These are phyloP conservation scores for Oreonectes daqikongensis DNA, from an alignment of 2,797 vertebrate genomes.

Conservation along the genomic window DNA sequence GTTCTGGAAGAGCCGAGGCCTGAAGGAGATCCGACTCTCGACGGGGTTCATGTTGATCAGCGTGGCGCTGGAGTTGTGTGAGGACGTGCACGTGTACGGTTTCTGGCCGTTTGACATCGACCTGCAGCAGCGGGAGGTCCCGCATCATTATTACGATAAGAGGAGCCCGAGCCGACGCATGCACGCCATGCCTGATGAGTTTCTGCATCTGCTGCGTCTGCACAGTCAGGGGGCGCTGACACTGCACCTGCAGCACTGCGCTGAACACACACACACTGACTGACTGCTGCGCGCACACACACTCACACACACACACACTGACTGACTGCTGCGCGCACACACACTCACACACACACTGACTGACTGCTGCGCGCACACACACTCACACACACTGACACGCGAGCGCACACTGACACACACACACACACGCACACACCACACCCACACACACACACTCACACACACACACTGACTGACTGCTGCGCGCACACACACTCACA, in stretches of 20 bases:
- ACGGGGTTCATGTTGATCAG: constrained; percentile 58
- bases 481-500: no score
- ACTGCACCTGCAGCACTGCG: constrained; percentile 53
- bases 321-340: no score
- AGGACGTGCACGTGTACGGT: constrained; percentile 59
- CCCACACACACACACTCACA: no score
- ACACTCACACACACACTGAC: no score
- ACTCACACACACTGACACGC: no score
- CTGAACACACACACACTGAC: neutral
- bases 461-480: no score
- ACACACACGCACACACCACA: no score
- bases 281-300: no score
- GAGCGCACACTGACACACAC: no score
- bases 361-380: no score
- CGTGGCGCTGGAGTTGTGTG: constrained; percentile 60
- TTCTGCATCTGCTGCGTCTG: constrained; percentile 51
- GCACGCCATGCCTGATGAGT: constrained; percentile 61
- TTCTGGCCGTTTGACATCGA: constrained; percentile 62
- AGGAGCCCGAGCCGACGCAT: accelerated
- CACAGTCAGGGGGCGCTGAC: constrained; percentile 57
- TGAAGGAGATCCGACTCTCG: constrained; percentile 42
- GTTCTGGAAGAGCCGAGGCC: constrained; percentile 46
- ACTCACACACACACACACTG: no score
- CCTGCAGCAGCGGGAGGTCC: neutral
- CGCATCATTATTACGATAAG: constrained; percentile 61